phyloP scores from a whole-genome alignment of 2,797 vertebrate genomes.

The Astyanax mexicanus region DNA sequence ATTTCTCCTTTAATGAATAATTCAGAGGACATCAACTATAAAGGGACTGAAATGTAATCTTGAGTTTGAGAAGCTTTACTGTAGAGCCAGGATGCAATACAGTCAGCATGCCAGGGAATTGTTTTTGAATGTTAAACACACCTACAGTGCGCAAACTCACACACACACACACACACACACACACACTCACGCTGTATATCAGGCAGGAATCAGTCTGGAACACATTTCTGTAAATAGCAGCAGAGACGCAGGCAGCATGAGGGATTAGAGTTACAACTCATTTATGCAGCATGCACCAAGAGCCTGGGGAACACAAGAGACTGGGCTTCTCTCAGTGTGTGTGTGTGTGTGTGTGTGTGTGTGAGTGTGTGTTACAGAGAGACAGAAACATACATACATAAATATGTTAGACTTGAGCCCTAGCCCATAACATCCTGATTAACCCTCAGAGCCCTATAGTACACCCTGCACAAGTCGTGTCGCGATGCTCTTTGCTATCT shows the following conservation, averaged over 20 bases:
- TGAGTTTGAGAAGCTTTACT: not conserved
- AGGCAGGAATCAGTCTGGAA: slow-evolving; percentile 15
- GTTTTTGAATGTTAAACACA: slow-evolving; percentile 13
- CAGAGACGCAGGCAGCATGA: slow-evolving; percentile 19
- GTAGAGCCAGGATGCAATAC: not conserved
- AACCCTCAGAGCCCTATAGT: too few species aligned
- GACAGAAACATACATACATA: not conserved
- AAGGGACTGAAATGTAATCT: not conserved
- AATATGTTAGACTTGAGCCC: too few species aligned
- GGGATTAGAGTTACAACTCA: slow-evolving; percentile 21
- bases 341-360: slow-evolving; percentile 32
- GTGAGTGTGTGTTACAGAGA: too few species aligned
- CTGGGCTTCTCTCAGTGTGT: not conserved
- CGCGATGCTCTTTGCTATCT: too few species aligned
- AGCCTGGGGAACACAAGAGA: not conserved
- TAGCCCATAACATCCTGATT: too few species aligned
- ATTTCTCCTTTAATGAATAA: too few species aligned
- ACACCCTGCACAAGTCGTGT: too few species aligned
- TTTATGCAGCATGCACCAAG: not conserved
- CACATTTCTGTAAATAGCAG: slow-evolving; percentile 41
- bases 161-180: slow-evolving; percentile 22
- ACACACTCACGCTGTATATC: slow-evolving; percentile 1
- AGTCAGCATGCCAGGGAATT: not conserved
- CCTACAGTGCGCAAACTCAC: not conserved
- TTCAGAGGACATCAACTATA: too few species aligned